Conservation (phyloP, 2,888 invertebrate genomes). For the Troilus luridus region DNA sequence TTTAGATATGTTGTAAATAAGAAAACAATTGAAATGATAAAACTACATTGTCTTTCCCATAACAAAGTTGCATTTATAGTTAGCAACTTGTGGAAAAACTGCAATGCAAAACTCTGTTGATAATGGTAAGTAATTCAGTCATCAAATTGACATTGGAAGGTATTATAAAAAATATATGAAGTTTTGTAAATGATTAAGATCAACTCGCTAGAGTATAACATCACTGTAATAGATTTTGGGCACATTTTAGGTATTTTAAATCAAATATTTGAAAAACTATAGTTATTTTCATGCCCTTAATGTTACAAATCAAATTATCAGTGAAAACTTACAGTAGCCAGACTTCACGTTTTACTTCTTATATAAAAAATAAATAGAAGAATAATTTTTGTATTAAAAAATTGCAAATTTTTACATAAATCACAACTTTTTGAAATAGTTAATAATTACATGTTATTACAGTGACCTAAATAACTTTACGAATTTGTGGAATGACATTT, state of each 20-base stretch:
- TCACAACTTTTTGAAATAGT: background rate
- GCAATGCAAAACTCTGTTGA: background rate
- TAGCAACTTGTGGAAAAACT: constrained; percentile 32
- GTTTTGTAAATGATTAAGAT: background rate
- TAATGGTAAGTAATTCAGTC: background rate
- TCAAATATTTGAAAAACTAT: background rate
- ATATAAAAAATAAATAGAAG: background rate
- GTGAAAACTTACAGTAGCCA: background rate
- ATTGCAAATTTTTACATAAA: background rate
- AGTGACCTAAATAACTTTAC: background rate
- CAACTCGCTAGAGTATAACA: background rate
- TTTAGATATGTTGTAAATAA: constrained; percentile 55
- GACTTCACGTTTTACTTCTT: background rate
- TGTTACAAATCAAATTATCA: background rate
- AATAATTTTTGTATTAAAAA: background rate
- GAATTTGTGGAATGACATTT: background rate
- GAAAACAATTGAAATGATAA: constrained; percentile 42
- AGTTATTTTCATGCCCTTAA: background rate
- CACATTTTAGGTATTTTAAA: constrained; percentile 1
- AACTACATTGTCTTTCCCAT: constrained; percentile 53
- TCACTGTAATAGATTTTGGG: constrained; percentile 3
- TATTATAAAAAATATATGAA: background rate
- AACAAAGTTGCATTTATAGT: constrained; percentile 41
- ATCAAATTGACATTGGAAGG: background rate
- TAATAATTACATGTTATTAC: background rate